These are phyloP conservation scores for Fragum fragum DNA, from an alignment of 2,888 invertebrate genomes.

Conservation along the genomic window DNA sequence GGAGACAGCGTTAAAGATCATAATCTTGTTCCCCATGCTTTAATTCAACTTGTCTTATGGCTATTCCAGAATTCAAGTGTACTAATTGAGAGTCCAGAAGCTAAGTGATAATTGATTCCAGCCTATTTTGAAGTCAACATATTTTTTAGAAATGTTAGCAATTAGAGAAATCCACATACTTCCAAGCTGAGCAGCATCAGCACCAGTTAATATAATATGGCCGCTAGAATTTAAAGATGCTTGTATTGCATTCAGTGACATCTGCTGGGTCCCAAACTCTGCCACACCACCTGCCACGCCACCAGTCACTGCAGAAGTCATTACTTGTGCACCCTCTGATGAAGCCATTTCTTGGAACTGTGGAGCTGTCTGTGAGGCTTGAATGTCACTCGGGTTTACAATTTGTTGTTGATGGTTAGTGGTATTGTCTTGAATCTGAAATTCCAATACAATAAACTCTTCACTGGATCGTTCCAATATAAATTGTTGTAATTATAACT, in stretches of 20 bases:
- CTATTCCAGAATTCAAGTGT: too few species aligned
- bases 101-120: too few species aligned
- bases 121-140: too few species aligned
- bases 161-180: too few species aligned
- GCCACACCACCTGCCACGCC: slow-evolving; percentile 1
- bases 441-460: not conserved
- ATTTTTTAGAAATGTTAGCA: too few species aligned
- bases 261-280: slow-evolving; percentile 43
- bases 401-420: slow-evolving; percentile 5
- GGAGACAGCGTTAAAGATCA: too few species aligned
- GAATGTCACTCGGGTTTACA: not conserved
- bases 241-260: slow-evolving; percentile 55
- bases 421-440: slow-evolving; percentile 20
- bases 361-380: slow-evolving; percentile 37
- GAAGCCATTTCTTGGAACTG: slow-evolving; percentile 94
- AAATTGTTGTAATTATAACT: too few species aligned
- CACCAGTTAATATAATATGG: slow-evolving; percentile 97
- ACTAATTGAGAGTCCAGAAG: too few species aligned
- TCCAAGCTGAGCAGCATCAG: slow-evolving; percentile 86
- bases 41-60: too few species aligned
- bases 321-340: slow-evolving; percentile 88
- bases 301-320: slow-evolving; percentile 87
- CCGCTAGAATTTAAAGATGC: slow-evolving; percentile 92
- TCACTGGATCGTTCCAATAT: too few species aligned
- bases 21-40: too few species aligned